Conservation (phyloP, 1,140 invertebrate species). For the Araneus ventricosus region DNA sequence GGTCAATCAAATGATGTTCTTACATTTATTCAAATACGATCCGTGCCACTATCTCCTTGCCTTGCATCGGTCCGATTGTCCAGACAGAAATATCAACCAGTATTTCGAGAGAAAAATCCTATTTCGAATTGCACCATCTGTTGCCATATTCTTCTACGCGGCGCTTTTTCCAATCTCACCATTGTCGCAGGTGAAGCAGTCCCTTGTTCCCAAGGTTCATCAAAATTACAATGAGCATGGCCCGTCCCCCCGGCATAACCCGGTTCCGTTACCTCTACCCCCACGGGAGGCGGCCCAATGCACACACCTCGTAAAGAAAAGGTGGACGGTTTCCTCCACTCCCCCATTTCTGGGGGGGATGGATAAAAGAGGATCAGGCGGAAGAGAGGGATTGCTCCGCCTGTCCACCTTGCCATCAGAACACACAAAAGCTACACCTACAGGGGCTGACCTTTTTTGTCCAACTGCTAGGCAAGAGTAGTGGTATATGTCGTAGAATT, state of each 20-base stretch:
- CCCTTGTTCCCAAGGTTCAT: constrained; percentile 74
- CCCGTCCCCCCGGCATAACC: constrained; percentile 70
- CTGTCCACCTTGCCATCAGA: constrained; percentile 69
- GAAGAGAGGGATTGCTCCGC: constrained; percentile 66
- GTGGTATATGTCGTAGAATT: background rate
- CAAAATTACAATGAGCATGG: constrained; percentile 75
- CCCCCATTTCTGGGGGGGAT: background rate
- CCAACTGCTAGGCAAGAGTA: background rate
- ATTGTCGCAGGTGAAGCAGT: constrained; percentile 73
- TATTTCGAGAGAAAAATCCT: background rate
- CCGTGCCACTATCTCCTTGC: background rate
- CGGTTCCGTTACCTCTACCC: constrained; percentile 67
- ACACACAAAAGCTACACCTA: constrained; percentile 62
- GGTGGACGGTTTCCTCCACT: constrained; percentile 33
- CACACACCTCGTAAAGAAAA: constrained; percentile 71
- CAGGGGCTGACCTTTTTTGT: constrained; percentile 49
- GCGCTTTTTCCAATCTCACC: constrained; percentile 38
- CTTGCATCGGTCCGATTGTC: background rate
- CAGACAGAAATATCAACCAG: background rate
- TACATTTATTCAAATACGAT: background rate
- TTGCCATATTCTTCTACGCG: constrained; percentile 16
- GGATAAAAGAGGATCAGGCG: constrained; percentile 68
- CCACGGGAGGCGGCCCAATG: constrained; percentile 55
- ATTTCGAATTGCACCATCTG: constrained; percentile 50
- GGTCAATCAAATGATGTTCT: too few relatives aligned